A percentile compares a stretch with the other conserved stretches of the same genome.
Conservation (phyloP, 2,113 vertebrate genomes). For the Lathamus discolor region DNA sequence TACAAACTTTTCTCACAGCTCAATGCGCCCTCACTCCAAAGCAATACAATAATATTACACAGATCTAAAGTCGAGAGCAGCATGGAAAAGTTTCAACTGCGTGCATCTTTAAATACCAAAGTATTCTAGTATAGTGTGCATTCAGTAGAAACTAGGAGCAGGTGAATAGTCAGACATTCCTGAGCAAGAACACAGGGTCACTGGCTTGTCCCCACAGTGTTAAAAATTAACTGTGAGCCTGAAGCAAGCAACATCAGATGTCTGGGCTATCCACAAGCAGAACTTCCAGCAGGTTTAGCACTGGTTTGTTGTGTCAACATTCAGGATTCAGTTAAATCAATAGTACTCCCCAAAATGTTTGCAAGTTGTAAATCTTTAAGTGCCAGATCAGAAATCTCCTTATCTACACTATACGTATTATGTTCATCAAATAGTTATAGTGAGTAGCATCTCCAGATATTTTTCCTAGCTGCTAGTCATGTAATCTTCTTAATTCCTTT, state of each 20-base stretch:
- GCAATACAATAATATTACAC: background rate
- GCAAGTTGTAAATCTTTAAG: background rate
- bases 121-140: background rate
- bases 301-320: background rate
- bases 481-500: slow-evolving; percentile 6
- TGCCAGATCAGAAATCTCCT: slow-evolving; percentile 17
- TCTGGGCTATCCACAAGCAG: background rate
- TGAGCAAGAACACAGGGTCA: background rate
- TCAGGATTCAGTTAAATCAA: background rate
- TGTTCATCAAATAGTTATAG: background rate
- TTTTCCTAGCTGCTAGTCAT: background rate
- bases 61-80: background rate
- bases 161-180: background rate
- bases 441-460: background rate
- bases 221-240: slow-evolving; percentile 26
- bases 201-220: background rate
- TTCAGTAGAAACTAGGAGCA: background rate
- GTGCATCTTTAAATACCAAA: background rate
- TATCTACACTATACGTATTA: background rate
- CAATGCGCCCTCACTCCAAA: background rate
- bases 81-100: background rate
- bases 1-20: background rate
- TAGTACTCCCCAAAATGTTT: background rate
- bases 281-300: background rate
- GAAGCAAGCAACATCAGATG: background rate